phyloP scores from a whole-genome alignment of 2,888 invertebrate species.

The Apotomis betuletana region DNA sequence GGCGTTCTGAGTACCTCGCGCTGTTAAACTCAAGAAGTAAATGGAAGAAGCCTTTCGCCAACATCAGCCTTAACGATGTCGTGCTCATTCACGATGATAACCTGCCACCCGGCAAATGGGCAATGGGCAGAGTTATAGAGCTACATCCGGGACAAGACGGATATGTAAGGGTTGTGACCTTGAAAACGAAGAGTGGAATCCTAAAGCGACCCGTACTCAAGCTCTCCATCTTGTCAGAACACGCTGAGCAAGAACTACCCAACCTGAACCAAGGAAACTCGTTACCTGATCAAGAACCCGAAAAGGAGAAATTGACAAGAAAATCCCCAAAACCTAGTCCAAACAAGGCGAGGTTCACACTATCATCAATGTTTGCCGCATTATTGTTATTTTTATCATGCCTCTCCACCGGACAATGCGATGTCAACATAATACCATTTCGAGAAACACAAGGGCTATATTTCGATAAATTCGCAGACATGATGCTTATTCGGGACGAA shows the following conservation, averaged over 20 bases:
- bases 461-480: too few species aligned
- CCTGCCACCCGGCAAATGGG: conserved; percentile 42
- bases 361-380: too few species aligned
- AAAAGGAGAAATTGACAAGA: too few species aligned
- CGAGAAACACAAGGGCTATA: too few species aligned
- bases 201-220: conserved; percentile 31
- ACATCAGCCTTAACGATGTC: conserved; percentile 30
- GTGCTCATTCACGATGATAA: conserved; percentile 42
- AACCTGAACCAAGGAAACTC: too few species aligned
- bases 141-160: neutral
- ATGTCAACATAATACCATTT: too few species aligned
- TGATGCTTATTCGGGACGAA: too few species aligned
- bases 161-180: neutral
- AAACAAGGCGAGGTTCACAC: too few species aligned
- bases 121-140: conserved; percentile 30
- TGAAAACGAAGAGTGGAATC: conserved; percentile 38
- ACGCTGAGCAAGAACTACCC: neutral
- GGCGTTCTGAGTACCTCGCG: conserved; percentile 34
- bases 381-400: too few species aligned
- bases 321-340: too few species aligned
- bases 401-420: too few species aligned
- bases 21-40: conserved; percentile 34
- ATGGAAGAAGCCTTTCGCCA: conserved; percentile 29
- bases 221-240: conserved; percentile 9
- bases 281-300: too few species aligned